Evolutionary conservation across 2,113 vertebrate species (phyloP).

Genomic region (Pteruthius melanotis): DNA sequence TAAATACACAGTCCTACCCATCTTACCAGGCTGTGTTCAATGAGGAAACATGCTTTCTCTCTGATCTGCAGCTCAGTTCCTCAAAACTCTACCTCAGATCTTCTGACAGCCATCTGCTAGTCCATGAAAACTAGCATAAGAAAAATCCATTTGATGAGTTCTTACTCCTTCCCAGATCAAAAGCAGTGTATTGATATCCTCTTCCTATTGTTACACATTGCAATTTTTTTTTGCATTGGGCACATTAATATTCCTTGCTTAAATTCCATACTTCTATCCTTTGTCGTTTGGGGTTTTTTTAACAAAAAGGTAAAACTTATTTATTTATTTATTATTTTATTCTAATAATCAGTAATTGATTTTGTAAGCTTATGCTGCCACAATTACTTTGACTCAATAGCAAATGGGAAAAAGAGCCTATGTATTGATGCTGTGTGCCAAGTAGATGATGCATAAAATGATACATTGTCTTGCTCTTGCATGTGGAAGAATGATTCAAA

Average conservation of each 20-base stretch:
- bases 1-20: background rate
- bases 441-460: background rate
- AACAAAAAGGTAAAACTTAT: background rate
- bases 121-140: background rate
- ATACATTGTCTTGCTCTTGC: constrained; percentile 11
- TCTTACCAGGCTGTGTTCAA: background rate
- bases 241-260: background rate
- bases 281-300: background rate
- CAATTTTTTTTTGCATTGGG: background rate
- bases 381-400: background rate
- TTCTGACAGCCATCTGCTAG: background rate
- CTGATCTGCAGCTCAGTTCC: background rate
- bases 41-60: background rate
- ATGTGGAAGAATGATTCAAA: background rate
- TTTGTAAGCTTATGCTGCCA: background rate
- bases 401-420: background rate
- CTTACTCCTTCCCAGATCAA: background rate
- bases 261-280: background rate
- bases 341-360: background rate
- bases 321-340: background rate
- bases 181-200: background rate
- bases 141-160: background rate
- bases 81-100: background rate
- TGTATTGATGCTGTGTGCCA: background rate
- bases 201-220: background rate